Evolutionary conservation across 2,797 vertebrate species (phyloP).

Genomic region (Chanos chanos): DNA sequence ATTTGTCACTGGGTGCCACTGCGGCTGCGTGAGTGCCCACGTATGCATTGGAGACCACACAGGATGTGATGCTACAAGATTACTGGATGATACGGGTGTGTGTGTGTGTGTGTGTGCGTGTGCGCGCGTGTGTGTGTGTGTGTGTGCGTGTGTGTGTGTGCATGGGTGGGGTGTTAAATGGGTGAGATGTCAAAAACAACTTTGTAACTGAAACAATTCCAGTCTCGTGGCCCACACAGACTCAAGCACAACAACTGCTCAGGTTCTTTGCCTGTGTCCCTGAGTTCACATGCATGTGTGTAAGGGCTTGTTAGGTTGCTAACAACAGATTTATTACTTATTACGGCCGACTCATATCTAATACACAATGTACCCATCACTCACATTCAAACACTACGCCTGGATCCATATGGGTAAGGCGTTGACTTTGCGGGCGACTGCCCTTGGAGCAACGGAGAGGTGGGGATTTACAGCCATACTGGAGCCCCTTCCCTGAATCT

Average conservation of each 20-base stretch:
- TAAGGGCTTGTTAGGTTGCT: neutral
- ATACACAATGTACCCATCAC: neutral
- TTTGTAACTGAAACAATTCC: too few species aligned
- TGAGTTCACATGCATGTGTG: neutral
- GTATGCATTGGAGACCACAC: too few species aligned
- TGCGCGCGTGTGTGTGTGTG: neutral
- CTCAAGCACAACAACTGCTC: too few species aligned
- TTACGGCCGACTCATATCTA: too few species aligned
- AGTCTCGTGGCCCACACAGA: too few species aligned
- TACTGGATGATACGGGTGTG: neutral
- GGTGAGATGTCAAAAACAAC: too few species aligned
- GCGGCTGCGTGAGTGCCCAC: neutral
- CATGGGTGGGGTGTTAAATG: too few species aligned
- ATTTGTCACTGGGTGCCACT: too few species aligned
- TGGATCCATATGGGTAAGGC: too few species aligned
- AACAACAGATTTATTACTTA: too few species aligned
- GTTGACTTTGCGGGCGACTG: conserved; percentile 7
- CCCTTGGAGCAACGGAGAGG: neutral
- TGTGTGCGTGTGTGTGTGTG: neutral
- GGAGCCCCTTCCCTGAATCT: conserved; percentile 30
- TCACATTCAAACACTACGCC: conserved; percentile 8
- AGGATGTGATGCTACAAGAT: too few species aligned
- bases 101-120: neutral
- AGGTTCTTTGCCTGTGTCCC: too few species aligned
- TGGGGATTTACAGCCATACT: conserved; percentile 37